phyloP scores from a whole-genome alignment of 2,888 invertebrate genomes.

The Mayetiola destructor region DNA sequence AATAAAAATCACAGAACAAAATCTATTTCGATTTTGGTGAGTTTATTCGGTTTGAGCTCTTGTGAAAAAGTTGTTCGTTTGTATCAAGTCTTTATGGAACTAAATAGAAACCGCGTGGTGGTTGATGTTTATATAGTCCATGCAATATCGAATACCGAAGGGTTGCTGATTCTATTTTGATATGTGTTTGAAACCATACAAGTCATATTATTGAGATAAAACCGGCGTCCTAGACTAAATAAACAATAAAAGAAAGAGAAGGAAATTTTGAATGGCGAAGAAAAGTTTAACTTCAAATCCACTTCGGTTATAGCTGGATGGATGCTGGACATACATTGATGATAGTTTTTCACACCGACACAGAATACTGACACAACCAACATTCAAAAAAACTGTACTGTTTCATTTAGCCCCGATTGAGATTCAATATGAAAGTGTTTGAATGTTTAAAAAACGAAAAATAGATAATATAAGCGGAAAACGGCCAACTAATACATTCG shows the following conservation, averaged over 20 bases:
- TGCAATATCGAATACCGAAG: conserved; percentile 11
- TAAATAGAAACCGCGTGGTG: conserved; percentile 15
- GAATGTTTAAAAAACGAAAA: too few species aligned
- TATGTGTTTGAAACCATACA: neutral
- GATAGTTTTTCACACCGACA: too few species aligned
- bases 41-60: neutral
- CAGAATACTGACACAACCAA: too few species aligned
- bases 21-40: too few species aligned
- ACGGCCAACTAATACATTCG: too few species aligned
- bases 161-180: conserved; percentile 4
- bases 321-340: too few species aligned
- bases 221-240: conserved; percentile 14
- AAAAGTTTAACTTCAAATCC: conserved; percentile 2
- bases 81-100: conserved; percentile 13
- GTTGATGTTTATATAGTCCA: conserved; percentile 14
- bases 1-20: too few species aligned
- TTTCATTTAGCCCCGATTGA: too few species aligned
- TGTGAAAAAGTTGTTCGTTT: conserved; percentile 5
- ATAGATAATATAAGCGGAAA: too few species aligned
- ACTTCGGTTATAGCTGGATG: too few species aligned
- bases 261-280: conserved; percentile 6
- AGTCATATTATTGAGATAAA: conserved; percentile 10
- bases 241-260: conserved; percentile 5
- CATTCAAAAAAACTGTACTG: too few species aligned
- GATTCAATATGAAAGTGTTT: too few species aligned